Evolutionary conservation across 2,888 invertebrate genomes (phyloP).

Genomic region (Lycocerus yunnanus): DNA sequence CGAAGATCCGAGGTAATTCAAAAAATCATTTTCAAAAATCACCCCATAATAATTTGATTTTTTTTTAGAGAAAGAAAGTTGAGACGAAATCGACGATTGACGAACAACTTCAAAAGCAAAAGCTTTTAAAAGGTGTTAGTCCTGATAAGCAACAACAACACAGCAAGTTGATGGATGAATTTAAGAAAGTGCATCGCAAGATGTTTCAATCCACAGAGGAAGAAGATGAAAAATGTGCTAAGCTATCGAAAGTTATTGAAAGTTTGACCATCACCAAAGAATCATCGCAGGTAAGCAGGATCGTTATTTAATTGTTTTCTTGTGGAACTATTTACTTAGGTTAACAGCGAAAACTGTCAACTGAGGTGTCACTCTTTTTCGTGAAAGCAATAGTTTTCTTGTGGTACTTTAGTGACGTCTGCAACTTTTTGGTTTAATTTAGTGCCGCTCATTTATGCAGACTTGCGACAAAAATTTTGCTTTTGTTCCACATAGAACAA

Average conservation of each 20-base stretch:
- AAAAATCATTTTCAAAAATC: neutral
- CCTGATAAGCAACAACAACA: conserved; percentile 72
- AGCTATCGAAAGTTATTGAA: conserved; percentile 2
- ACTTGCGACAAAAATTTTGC: no score
- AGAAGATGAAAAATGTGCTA: conserved; percentile 15
- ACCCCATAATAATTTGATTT: neutral
- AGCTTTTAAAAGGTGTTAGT: conserved; percentile 57
- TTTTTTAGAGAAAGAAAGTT: conserved; percentile 31
- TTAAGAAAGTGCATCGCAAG: conserved; percentile 83
- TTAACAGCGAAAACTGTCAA: no score
- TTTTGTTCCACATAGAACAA: no score
- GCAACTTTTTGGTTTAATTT: no score
- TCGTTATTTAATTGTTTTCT: no score
- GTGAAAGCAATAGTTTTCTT: no score
- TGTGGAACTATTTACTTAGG: no score
- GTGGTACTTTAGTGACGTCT: no score
- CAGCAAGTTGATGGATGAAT: conserved; percentile 84
- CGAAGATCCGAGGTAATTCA: conserved; percentile 66
- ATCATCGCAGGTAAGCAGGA: neutral
- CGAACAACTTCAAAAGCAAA: conserved; percentile 53
- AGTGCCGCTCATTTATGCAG: no score
- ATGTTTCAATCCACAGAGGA: conserved; percentile 68
- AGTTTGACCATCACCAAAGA: conserved; percentile 12
- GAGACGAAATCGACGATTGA: conserved; percentile 49
- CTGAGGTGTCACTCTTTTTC: no score